A percentile compares a stretch with the other conserved stretches of the same genome.
Conservation (phyloP, 2,888 invertebrate species). For the Urechis unicinctus region DNA sequence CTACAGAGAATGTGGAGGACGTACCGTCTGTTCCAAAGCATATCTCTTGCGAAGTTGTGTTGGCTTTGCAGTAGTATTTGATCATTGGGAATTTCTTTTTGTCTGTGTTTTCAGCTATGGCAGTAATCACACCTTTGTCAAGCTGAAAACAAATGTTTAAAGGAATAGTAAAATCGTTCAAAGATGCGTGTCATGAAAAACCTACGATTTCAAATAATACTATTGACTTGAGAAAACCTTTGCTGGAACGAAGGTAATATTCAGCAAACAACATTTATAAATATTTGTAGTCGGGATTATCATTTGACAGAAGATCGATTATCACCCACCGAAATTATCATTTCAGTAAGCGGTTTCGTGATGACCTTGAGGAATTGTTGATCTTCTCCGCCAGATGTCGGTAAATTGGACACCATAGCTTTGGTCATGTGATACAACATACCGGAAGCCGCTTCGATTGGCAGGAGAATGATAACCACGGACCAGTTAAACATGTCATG, state of each 20-base stretch:
- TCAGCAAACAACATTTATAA: too few species aligned
- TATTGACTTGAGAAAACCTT: too few species aligned
- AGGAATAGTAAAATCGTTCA: too few species aligned
- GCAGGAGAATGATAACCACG: slow-evolving; percentile 53
- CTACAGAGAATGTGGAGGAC: not conserved
- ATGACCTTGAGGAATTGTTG: slow-evolving; percentile 44
- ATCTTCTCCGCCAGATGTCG: slow-evolving; percentile 24
- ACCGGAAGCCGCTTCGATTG: slow-evolving; percentile 51
- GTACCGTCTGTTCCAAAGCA: not conserved
- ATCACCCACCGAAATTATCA: slow-evolving; percentile 39
- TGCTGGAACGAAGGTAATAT: too few species aligned
- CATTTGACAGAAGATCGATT: not conserved
- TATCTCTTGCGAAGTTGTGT: not conserved
- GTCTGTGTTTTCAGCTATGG: slow-evolving; percentile 23
- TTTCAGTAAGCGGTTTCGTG: slow-evolving; percentile 52
- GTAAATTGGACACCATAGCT: not conserved
- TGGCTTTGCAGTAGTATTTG: slow-evolving; percentile 9
- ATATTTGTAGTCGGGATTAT: too few species aligned
- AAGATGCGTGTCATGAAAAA: too few species aligned
- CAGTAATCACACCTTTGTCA: slow-evolving; percentile 29
- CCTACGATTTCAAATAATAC: not conserved
- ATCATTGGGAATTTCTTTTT: slow-evolving; percentile 14
- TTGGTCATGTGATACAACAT: slow-evolving; percentile 37
- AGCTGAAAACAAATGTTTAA: slow-evolving; percentile 21
- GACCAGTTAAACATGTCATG: slow-evolving; percentile 59